Evolutionary conservation across 2,888 invertebrate species (phyloP).

Genomic region (Plagodis pulveraria): DNA sequence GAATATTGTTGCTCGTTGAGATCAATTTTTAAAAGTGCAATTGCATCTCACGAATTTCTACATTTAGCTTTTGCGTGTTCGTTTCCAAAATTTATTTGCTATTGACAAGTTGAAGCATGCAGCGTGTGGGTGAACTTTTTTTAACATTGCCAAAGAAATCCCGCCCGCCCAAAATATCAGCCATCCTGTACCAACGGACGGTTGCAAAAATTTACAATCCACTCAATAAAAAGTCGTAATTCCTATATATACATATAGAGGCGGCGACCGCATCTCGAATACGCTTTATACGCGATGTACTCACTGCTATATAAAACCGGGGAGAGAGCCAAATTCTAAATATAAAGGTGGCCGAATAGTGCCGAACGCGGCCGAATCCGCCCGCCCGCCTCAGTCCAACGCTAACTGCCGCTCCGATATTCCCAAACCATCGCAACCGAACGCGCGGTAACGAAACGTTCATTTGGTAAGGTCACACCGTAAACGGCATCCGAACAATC

Average conservation of each 20-base stretch:
- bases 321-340: slow-evolving; percentile 88
- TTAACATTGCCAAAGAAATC: slow-evolving; percentile 57
- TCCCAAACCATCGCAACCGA: slow-evolving; percentile 71
- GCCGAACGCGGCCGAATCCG: slow-evolving; percentile 74
- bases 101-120: slow-evolving; percentile 43
- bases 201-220: slow-evolving; percentile 79
- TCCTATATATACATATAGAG: slow-evolving; percentile 77
- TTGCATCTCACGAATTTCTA: neutral
- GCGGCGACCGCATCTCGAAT: slow-evolving; percentile 79
- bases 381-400: slow-evolving; percentile 82
- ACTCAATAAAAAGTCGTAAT: slow-evolving; percentile 81
- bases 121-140: slow-evolving; percentile 50
- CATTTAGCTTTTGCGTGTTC: slow-evolving; percentile 23
- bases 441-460: slow-evolving; percentile 72
- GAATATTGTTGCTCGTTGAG: too few species aligned
- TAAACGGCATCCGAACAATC: slow-evolving; percentile 55
- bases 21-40: neutral
- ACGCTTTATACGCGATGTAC: slow-evolving; percentile 83
- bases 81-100: slow-evolving; percentile 30
- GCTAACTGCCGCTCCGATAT: slow-evolving; percentile 78
- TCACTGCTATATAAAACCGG: slow-evolving; percentile 85
- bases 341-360: slow-evolving; percentile 81
- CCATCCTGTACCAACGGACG: slow-evolving; percentile 55
- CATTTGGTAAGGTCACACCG: slow-evolving; percentile 69
- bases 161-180: slow-evolving; percentile 60